Evolutionary conservation across 2,888 invertebrate species (phyloP), one percentile per base, ranked within the genome.

Genomic region (Agriopis aurantiaria): DNA sequence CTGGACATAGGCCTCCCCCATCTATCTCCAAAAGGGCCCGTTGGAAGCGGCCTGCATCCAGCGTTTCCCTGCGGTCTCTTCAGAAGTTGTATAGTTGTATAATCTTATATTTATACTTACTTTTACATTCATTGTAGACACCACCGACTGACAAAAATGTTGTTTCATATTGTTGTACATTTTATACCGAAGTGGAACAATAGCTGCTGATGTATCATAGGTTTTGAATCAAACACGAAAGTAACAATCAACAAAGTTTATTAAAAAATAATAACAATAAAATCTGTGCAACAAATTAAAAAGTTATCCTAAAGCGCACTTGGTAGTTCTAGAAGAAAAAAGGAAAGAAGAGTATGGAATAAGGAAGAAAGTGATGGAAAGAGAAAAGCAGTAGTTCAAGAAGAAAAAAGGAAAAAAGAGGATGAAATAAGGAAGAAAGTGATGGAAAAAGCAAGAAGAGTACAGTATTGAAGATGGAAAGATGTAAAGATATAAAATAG

Each of bases 251-350:
- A 85, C 77, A 82, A 81, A 65, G 60, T 80, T 84, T 86, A 83
- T 85, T 84, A 78, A 87, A 45, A 23, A 58, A 23, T 23, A 81
- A 79, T 78, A 87, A 17, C 12, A 58, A 23, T 23, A 81, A 79
- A 71, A 82, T 80, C 69, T 79, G 84, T 86, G 86, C 80, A 71
- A 69, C 59, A 65, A 60, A 60, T 12, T 9, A 61, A 69, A 23
- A 63, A 80, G 71, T 73, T 81, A 78, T 52, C 12, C 80, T 88
- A 87, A 83, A 84, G 82, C 82, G 87, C 87, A 90, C 89, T 85
- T 85, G 88, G 88, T 86, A 88, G 86, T 83, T 83, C 78, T 65
- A 45, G 17, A 10, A 57, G 8, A 17, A 41, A 40, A 7, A 40
- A 12, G 1, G 2, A 41, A 14, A 43, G 6, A 43, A 41, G 8